Conservation (phyloP, 2,888 invertebrate genomes). For the Acholoe squamosa region DNA sequence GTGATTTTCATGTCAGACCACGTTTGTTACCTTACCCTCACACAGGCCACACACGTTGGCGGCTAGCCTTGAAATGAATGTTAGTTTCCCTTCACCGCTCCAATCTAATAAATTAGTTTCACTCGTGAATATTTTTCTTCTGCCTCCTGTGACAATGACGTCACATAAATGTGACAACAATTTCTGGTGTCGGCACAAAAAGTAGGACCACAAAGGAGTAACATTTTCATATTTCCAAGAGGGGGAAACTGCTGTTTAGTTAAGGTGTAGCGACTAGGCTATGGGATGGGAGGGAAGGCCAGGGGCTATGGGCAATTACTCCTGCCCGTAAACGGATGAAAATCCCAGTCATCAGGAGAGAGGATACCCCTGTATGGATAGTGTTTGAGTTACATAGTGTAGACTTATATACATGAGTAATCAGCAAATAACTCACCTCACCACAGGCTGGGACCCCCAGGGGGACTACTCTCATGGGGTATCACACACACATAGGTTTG, state of each 20-base stretch:
- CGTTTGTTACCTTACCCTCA: not conserved
- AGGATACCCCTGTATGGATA: not conserved
- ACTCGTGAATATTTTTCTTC: too few relatives aligned
- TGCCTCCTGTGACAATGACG: too few relatives aligned
- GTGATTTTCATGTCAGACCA: slow-evolving; percentile 39
- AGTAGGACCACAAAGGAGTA: too few relatives aligned
- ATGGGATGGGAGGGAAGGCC: too few relatives aligned
- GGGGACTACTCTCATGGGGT: not conserved
- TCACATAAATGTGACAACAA: too few relatives aligned
- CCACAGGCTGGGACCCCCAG: not conserved
- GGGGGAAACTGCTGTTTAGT: too few relatives aligned
- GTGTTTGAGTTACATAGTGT: slow-evolving; percentile 23
- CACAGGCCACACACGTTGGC: slow-evolving; percentile 17
- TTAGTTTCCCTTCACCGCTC: too few relatives aligned
- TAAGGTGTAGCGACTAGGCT: too few relatives aligned
- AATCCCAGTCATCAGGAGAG: not conserved
- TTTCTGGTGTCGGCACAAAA: too few relatives aligned
- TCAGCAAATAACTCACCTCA: not conserved
- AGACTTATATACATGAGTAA: not conserved
- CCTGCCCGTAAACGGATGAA: not conserved
- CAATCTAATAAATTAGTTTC: too few relatives aligned
- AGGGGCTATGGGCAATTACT: not conserved
- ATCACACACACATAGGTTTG: not conserved
- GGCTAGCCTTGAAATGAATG: not conserved
- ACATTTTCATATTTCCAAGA: too few relatives aligned